Evolutionary conservation across 1,140 invertebrate species (phyloP), one percentile per base, ranked within the genome.

Genomic region (Capitella teleta): DNA sequence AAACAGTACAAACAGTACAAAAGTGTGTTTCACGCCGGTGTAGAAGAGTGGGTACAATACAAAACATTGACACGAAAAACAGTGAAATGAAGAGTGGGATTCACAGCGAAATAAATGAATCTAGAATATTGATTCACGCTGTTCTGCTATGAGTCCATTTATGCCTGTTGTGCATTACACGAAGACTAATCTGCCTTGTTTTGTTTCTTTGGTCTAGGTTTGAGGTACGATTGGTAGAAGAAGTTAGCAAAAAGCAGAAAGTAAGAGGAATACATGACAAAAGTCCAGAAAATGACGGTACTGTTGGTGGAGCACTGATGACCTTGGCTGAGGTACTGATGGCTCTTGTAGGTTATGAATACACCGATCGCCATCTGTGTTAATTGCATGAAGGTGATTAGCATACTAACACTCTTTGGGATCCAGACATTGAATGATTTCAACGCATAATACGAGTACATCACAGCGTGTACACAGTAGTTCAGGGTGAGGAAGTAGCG

Each of bases 401-500:
- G 70, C 84, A 98, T 95, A 28, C 89, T 83, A 40, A 98, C 80
- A 57, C 78, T 80, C 51, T 70, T 83, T 14, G 93, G 92, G 30
- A 93, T 81, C 57, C 78, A 79, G 66, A 88, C 85, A 38, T 85
- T 32, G 78, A 94, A 83, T 38, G 91, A 87, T 56, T 85, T 80
- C 5, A 95, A 70, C 0, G 88, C 87, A 72, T 95, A 98, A 73
- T 98, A 98, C 2, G 86, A 82, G 74, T 98, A 98, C 95, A 98
- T 98, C 55, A 95, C 77, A 53, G 90, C 87, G 74, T 98, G 95
- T 21, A 98, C 92, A 57, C 83, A 85, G 72, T 92, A 98, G 74
- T 98, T 98, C 86, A 98, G 95, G n/a, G 91, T 86, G 63, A 97
- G 87, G 72, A 94, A 98, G 93, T 94, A 98, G 43, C 66, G 55